These are phyloP conservation scores for Halictus rubicundus DNA, from an alignment of 1,140 invertebrate genomes.

Conservation along the genomic window DNA sequence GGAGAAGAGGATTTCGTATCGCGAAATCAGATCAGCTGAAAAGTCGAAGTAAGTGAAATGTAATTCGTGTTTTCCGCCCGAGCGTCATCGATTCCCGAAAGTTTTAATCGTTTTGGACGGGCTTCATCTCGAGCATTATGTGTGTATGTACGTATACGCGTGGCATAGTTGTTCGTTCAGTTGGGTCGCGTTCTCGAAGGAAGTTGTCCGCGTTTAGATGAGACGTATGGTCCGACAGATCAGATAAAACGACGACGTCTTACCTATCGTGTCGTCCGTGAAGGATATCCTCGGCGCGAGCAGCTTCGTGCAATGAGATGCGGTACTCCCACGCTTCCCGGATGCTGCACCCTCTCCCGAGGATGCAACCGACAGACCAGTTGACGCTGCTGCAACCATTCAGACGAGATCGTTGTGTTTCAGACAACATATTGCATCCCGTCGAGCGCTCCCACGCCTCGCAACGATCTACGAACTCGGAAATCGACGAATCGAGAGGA, in stretches of 20 bases:
- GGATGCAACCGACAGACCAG: slow-evolving; percentile 65
- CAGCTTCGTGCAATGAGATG: slow-evolving; percentile 70
- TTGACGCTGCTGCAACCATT: slow-evolving; percentile 64
- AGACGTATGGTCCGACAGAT: too few species aligned
- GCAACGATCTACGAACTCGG: neutral
- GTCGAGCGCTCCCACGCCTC: neutral
- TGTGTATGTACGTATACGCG: too few species aligned
- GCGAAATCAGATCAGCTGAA: too few species aligned
- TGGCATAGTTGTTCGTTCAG: too few species aligned
- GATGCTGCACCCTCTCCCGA: slow-evolving; percentile 55
- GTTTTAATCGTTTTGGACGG: too few species aligned
- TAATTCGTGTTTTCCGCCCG: too few species aligned
- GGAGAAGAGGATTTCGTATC: too few species aligned
- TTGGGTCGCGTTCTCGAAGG: too few species aligned
- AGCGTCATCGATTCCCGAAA: too few species aligned
- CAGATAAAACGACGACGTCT: slow-evolving; percentile 26
- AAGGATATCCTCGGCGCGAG: slow-evolving; percentile 76
- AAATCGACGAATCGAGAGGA: neutral
- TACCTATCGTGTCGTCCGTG: slow-evolving; percentile 77
- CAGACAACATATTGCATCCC: neutral
- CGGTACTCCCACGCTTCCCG: slow-evolving; percentile 68
- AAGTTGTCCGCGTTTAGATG: too few species aligned
- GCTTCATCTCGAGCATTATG: too few species aligned
- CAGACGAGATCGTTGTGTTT: neutral
- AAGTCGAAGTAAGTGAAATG: too few species aligned